Conservation (phyloP, 2,113 vertebrate species). For the Ceyx melanurus region DNA sequence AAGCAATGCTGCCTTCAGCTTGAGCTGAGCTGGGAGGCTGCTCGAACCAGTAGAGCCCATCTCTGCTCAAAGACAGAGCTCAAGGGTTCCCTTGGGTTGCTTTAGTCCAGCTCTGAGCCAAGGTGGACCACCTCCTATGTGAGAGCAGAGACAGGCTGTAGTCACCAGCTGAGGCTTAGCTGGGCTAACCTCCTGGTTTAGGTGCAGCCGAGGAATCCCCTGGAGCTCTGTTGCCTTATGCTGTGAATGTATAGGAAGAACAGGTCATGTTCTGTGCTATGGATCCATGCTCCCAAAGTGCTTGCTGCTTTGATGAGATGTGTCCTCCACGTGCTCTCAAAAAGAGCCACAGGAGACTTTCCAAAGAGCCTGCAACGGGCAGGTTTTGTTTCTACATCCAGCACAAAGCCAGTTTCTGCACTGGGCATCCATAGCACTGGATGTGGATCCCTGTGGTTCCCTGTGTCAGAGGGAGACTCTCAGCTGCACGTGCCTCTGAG, state of each 20-base stretch:
- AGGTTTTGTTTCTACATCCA: not conserved
- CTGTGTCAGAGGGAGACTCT: not conserved
- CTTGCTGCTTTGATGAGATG: not conserved
- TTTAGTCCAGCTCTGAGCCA: not conserved
- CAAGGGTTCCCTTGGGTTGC: not conserved
- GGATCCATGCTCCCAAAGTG: not conserved
- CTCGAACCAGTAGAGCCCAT: not conserved
- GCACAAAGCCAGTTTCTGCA: not conserved
- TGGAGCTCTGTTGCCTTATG: not conserved
- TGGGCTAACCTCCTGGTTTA: not conserved
- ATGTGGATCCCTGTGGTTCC: not conserved
- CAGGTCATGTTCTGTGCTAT: not conserved
- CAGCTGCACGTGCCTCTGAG: not conserved
- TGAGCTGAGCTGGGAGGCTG: not conserved
- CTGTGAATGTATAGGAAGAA: not conserved
- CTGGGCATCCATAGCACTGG: accelerated
- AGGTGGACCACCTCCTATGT: accelerated
- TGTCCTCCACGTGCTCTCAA: not conserved
- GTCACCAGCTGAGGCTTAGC: not conserved
- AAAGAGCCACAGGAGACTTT: not conserved
- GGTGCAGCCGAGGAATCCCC: not conserved
- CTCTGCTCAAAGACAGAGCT: not conserved
- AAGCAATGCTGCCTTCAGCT: not conserved
- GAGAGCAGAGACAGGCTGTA: not conserved
- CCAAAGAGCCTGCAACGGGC: not conserved